Evolutionary conservation across 2,797 vertebrate genomes (phyloP), one percentile per base, ranked within the genome.

Genomic region (Coregonus suidteri): DNA sequence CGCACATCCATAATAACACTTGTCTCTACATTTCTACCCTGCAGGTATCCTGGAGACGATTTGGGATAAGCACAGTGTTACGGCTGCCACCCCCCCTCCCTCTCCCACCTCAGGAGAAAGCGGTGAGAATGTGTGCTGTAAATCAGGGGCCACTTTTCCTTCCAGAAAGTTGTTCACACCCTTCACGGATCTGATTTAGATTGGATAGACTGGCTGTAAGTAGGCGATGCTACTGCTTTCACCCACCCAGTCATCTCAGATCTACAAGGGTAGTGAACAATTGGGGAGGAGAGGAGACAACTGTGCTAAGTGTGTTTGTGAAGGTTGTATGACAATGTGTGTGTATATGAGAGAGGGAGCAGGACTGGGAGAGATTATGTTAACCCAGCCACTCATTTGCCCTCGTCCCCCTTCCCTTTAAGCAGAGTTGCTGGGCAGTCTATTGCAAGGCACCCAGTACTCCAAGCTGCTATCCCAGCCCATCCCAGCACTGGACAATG

Each of bases 1-100:
- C 13, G 59, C 59, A 1, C 20, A 3, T 64, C 3, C 18, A 64
- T 64, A 30, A 7, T 47, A 47, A 13, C 41, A 6, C 5, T 56
- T 59, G 0, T 71, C 6, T 6, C 41, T 31, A 11, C 51, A 18
- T 70, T 4, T 77, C 20, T 73, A 64, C 66, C 72, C 77, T 81
- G 20, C 86, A 99, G 98, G 97, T 87, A 98, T 99, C 84, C 90
- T 99, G 84, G 98, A 99, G 93, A 96, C 96, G 3, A 97, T 98
- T 74, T 99, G 98, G 98, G 96, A 99, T 90, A 99, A 99, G 80
- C 96, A 99, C 94, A 98, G 96, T 15, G 94, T 98, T 81, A 97
- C 96, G 65, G 95, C 96, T 64, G 96, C 97, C 85, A 99, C 97
- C 18, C 98, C 98, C 0, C 98, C 98, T 77, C 97, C 98, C 1